Base-by-base conservation (phyloP, 1,140 invertebrate species). In the Drosophila arizonae region DNA sequence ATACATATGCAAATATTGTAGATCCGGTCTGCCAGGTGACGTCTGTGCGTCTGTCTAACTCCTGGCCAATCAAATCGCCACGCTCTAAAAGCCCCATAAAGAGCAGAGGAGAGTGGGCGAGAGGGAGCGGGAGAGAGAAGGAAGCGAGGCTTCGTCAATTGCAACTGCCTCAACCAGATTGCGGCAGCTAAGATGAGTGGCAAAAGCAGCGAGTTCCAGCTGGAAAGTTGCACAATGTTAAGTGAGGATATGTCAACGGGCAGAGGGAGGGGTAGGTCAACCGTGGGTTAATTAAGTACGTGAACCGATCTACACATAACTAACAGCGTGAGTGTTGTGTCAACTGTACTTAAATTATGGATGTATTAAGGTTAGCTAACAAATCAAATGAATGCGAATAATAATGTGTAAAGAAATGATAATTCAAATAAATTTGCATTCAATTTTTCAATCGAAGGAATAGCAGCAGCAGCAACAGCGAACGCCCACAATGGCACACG, bases 401-500 rank as follows among this genome's bases (percentile, higher is more conserved):
- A 86, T 86, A 87, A 88, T 81, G 71, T 61, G 67, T 87, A 87
- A 87, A 87, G 67, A 87, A 87, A 87, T 73, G 79, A 67, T 71
- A 57, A 71, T 75, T 75, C 54, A 11, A 76, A 82, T 87, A 87
- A 87, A 87, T 87, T 87, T 87, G 84, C 82, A 86, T 86, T 64
- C 58, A 69, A 61, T 81, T 79, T 81, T 74, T 88, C 79, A 82
- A 88, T 82, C 84, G 73, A 72, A 66, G 84, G 82, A 69, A 70
- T 45, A 17, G 58, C 56, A 61, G 56, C 33, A 56, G n/a, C 51
- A 67, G 51, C 43, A 33, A 45, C 21, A 55, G 13, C 51, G 41
- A 39, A 41, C 67, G 67, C 58, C 68, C 74, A 57, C 64, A 55
- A 17, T 66, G 52, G 62, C 68, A 65, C 68, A 48, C 46, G 65